Evolutionary conservation across 2,113 vertebrate genomes (phyloP), one percentile per base, ranked within the genome.

Genomic region (Ciconia stormi): DNA sequence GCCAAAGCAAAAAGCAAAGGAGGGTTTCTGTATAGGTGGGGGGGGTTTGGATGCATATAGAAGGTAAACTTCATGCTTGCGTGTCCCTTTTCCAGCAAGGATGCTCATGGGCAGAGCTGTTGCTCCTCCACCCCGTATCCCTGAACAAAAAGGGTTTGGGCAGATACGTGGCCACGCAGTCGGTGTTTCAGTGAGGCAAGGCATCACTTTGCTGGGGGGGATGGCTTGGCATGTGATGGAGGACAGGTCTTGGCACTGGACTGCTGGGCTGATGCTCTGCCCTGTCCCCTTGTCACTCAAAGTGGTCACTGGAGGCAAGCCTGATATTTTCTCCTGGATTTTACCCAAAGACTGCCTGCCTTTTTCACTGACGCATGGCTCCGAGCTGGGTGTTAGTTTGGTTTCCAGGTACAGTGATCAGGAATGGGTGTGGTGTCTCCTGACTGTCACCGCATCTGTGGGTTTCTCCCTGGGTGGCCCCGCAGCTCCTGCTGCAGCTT

Each of bases 401-500:
- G 20, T 44, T 91, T 89, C 49, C 63, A 52, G 0, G 2, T 7
- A 1, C 26, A 14, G 27, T 22, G 34, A 23, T n/a, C 36, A 76
- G 83, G 84, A 69, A 63, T 5, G 62, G 62, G 40, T 61, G 67
- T 25, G 67, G 47, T 34, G 67, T 40, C 87, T 89, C 71, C 67
- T 83, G 82, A 11, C 44, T 89, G 89, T 66, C 91, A 63, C 66
- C 7, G 7, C 50, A 20, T 66, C 65, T 27, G 50, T 0, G 5
- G 46, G 32, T 30, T n/a, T 90, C 89, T 92, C 86, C 70, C n/a
- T 76, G 86, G 78, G 93, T 95, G 91, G 70, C 61, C 88, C 22
- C 0, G 0, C 19, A 40, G 40, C 44, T 87, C 55, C 69, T 73
- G 69, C 62, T 67, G 49, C 49, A 44, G 32, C 47, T 76, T 85